These are phyloP conservation scores for Bufo bufo DNA, from an alignment of 2,113 vertebrate species.

Conservation along the genomic window DNA sequence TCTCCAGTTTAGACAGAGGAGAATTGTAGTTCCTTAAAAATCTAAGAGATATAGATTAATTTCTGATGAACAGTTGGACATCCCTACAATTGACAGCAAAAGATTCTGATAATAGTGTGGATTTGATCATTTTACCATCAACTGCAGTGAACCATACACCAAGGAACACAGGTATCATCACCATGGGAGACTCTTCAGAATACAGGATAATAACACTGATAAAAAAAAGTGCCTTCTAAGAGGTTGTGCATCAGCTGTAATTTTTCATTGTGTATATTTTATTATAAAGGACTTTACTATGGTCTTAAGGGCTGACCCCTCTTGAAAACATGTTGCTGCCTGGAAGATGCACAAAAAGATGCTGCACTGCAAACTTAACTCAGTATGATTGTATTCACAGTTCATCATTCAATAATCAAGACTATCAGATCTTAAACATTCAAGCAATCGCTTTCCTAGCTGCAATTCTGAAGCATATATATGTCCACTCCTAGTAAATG, in stretches of 20 bases:
- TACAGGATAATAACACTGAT: neutral
- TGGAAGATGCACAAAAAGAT: neutral
- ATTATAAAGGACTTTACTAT: neutral
- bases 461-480: neutral
- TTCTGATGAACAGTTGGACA: neutral
- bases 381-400: neutral
- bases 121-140: neutral
- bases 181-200: neutral
- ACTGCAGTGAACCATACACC: neutral
- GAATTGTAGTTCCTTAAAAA: neutral
- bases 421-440: neutral
- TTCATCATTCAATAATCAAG: neutral
- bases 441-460: neutral
- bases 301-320: neutral
- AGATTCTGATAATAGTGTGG: neutral
- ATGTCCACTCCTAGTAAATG: neutral
- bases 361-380: neutral
- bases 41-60: neutral
- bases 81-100: neutral
- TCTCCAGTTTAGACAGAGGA: neutral
- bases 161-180: neutral
- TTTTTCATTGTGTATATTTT: neutral
- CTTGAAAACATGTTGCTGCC: neutral
- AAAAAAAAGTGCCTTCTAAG: constrained; percentile 26
- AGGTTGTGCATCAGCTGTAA: neutral